Base-by-base conservation (phyloP, 2,797 vertebrate species). In the Chaetodon trifasciatus region DNA sequence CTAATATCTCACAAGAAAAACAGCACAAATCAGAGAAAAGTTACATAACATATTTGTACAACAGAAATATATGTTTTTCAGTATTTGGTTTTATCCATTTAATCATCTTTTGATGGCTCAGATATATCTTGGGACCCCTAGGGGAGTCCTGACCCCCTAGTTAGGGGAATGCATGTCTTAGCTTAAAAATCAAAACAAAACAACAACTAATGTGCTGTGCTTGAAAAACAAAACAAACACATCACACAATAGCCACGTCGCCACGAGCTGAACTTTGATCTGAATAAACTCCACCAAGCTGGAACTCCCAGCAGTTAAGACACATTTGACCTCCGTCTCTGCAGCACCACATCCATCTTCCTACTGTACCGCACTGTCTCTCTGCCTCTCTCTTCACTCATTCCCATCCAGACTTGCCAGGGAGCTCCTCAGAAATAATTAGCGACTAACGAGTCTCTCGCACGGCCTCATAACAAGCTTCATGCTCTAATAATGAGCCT, bases 351-450 rank as follows among this genome's bases (percentile, higher is more conserved):
- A 50, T 69, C 49, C 63, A 35, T 79, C 81, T n/a, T 68, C 50
- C 64, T 10, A n/a, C 71, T 63, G 16, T 42, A 42, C 76, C 58
- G 28, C 11, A 10, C 40, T n/a, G n/a, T 79, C 73, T 70, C 53
- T 65, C 52, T 63, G 50, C 47, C 32, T 37, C 74, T 76, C 65
- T 78, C 75, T 40, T 52, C 40, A 55, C 67, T 85, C 56, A 65
- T 81, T 88, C 84, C 78, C 79, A 81, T 86, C 76, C 77, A 75
- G 55, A 78, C 82, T 81, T 71, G 21, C 50, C 81, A 86, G 85
- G 83, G 87, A 88, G 88, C 91, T 89, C 81, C 81, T 89, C 89
- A 86, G 81, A 90, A 93, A 92, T 92, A 93, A 94, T 93, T 91
- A 92, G 90, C 60, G 6, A 61, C 90, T 93, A 92, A 93, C 77